Evolutionary conservation across 92 coral and sea anemone species (phyloP), one percentile per base, ranked within the genome.

Genomic region (Umimayanthus kanabou): DNA sequence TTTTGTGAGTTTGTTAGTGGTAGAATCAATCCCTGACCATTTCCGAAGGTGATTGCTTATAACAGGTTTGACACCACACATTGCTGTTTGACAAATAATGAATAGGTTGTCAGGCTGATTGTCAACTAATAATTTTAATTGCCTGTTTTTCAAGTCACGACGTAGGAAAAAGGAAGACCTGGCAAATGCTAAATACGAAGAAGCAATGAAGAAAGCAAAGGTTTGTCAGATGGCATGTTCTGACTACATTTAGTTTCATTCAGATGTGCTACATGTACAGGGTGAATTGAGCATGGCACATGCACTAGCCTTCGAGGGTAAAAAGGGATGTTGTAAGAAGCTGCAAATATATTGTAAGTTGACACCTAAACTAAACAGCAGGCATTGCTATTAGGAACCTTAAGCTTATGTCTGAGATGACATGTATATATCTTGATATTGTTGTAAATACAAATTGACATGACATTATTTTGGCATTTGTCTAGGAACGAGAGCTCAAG

Each of bases 131-230:
- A 28, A 70, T 5, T 20, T 70, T 0, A 9, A 9, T 25, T 80
- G 43, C 15, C 30, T 10, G 25, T 42, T 81, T 25, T 30, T 73
- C 20, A 28, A 96, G 99, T 96, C 99, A 67, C 92, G 98, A 4
- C 94, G 94, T 80, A 92, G 94, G 81, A 96, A 96, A 85, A 96
- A 96, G 85, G 96, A 94, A 91, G 97, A 93, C 88, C 95, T 95
- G 13, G 98, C 98, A 13, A 96, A 94, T 91, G 97, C 97, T 26
- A 96, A 96, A 84, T 95, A 96, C 82, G 97, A 96, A 79, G 99
- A 96, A 87, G 95, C 99, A 76, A 92, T 95, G 94, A 96, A 93
- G 88, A 96, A 96, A 88, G 99, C 99, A 28, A 96, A 96, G 96
- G 99, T 5, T 49, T 28, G 14, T 11, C 45, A 55, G 42, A 16